Evolutionary conservation across 1,140 invertebrate genomes (phyloP).

Genomic region (Muscidifurax raptorellus): DNA sequence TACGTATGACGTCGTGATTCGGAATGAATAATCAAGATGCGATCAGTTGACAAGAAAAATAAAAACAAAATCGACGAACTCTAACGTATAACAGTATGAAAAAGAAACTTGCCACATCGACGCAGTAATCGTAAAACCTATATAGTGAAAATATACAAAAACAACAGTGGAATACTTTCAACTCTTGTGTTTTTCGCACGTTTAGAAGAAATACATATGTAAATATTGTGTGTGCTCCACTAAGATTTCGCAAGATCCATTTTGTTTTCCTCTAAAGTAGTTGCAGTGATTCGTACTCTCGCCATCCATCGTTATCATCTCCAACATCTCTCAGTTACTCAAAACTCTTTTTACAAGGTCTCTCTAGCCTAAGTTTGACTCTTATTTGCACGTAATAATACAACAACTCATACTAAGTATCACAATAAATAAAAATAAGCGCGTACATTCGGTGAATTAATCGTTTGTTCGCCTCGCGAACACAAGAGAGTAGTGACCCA

Average conservation of each 20-base stretch:
- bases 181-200: too few relatives aligned
- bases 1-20: constrained; percentile 22
- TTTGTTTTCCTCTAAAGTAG: neutral
- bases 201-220: neutral
- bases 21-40: constrained; percentile 27
- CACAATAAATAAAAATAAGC: constrained; percentile 49
- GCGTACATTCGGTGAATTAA: neutral
- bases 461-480: too few relatives aligned
- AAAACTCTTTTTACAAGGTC: constrained; percentile 18
- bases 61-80: constrained; percentile 24
- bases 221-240: neutral
- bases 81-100: constrained; percentile 14
- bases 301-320: too few relatives aligned
- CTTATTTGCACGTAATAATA: constrained; percentile 34
- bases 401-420: constrained; percentile 41
- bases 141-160: constrained; percentile 29
- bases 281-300: neutral
- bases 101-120: neutral
- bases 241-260: neutral
- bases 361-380: constrained; percentile 44
- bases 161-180: neutral
- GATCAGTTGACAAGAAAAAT: too few relatives aligned
- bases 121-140: neutral
- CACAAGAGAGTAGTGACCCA: too few relatives aligned
- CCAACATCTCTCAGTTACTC: neutral